A percentile compares a stretch with the other conserved stretches of the same genome.
phyloP scores from a whole-genome alignment of 64 coral and sea anemone species.

The Montipora sp. region DNA sequence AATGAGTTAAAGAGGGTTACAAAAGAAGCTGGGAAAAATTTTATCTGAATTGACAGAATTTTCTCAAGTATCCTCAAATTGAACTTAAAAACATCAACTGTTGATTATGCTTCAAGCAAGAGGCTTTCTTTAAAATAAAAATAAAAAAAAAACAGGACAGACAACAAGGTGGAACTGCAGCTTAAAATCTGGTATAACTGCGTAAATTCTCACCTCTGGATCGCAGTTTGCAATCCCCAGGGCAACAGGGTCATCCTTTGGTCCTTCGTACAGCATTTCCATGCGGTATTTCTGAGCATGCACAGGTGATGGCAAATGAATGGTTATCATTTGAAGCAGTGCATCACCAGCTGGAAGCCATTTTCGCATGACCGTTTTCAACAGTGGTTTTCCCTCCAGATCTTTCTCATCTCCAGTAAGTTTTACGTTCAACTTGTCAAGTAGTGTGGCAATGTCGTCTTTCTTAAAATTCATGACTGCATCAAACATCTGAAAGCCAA shows the following conservation, averaged over 20 bases:
- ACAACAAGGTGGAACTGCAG: no score
- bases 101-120: no score
- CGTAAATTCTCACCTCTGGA: conserved; percentile 56
- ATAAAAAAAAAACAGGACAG: not conserved
- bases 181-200: no score
- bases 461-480: conserved; percentile 97
- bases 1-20: no score
- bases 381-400: conserved; percentile 87
- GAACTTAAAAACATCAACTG: no score
- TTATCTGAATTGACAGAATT: no score
- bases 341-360: conserved; percentile 96
- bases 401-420: conserved; percentile 74
- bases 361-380: conserved; percentile 85
- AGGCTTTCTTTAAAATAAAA: not conserved
- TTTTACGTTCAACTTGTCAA: conserved; percentile 88
- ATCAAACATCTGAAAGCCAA: conserved; percentile 80
- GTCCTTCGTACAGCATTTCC: conserved; percentile 97
- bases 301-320: conserved; percentile 97
- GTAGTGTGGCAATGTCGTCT: conserved; percentile 50
- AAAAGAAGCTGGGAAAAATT: no score
- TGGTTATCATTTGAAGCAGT: conserved; percentile 99
- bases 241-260: conserved; percentile 93
- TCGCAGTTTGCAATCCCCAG: conserved; percentile 87
- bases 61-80: no score
- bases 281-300: conserved; percentile 94